Base-by-base conservation (phyloP, 2,888 invertebrate species). In the Rhamphomyia laevipes region DNA sequence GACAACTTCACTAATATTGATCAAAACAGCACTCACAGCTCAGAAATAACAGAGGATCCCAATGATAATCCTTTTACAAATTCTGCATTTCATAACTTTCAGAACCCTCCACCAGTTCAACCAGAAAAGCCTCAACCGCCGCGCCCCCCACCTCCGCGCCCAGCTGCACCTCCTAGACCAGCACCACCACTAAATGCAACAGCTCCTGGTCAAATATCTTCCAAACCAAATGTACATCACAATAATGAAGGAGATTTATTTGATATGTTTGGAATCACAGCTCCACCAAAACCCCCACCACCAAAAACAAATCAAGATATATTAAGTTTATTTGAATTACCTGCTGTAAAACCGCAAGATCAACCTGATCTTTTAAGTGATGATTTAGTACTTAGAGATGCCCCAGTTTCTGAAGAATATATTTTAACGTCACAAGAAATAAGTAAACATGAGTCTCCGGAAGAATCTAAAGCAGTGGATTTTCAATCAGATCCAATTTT, bases 271-370 rank as follows among this genome's bases (percentile, higher is more conserved):
- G 70, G 70, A 2, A 63, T 63, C 45, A 54, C 74, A 4, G 75
- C 77, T 17, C 77, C 71, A n/a, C 58, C 76, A 1, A 73, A 70
- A 46, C 77, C 78, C 3, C 68, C 71, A 21, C 63, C 68, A 4
- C 71, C 67, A 44, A 77, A 79, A 38, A 73, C 75, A 7, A 80
- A 76, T 52, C 77, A 78, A 61, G 79, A 73, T 43, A 80, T 80
- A 47, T 60, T 80, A 35, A 80, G 78, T 61, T 64, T 80, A 42
- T 80, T 78, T 55, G 61, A 64, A 43, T 16, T 18, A 38, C 66
- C 67, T 6, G 49, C 61, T 6, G 59, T 57, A 45, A 58, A 62
- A 10, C 55, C 53, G 51, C 57, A 58, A 37, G 56, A 72, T 65
- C 76, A 75, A 55, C 67, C 64, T 6, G 80, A 80, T 62, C 73